These are phyloP conservation scores for Flexamia atlantica DNA, from an alignment of 2,888 invertebrate genomes.

Conservation along the genomic window DNA sequence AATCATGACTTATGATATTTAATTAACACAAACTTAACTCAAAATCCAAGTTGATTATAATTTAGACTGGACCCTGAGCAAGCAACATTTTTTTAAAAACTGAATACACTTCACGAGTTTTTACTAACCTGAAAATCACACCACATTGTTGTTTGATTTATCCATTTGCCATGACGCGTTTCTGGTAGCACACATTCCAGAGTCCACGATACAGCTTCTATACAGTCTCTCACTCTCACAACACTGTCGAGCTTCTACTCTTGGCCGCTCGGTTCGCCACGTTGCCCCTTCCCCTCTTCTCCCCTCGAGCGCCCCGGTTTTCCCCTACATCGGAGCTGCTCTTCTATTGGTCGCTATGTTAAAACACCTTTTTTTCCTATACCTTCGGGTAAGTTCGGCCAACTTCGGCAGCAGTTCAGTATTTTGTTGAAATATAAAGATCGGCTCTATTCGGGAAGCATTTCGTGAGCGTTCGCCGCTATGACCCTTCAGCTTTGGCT, in stretches of 20 bases:
- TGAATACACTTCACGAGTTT: too few relatives aligned
- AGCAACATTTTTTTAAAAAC: too few relatives aligned
- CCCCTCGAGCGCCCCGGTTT: constrained; percentile 53
- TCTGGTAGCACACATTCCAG: constrained; percentile 60
- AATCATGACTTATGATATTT: too few relatives aligned
- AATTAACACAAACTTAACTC: too few relatives aligned
- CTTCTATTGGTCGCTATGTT: constrained; percentile 63
- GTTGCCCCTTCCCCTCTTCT: constrained; percentile 53
- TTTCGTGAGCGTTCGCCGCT: constrained; percentile 64
- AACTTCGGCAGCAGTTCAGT: constrained; percentile 62
- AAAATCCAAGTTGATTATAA: too few relatives aligned
- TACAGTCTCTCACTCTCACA: constrained; percentile 41
- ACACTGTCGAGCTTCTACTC: constrained; percentile 64
- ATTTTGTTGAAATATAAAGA: constrained; percentile 63
- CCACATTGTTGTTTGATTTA: constrained; percentile 67
- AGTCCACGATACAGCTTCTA: constrained; percentile 37
- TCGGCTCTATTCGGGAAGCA: constrained; percentile 63
- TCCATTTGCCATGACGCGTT: constrained; percentile 62
- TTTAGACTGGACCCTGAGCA: too few relatives aligned
- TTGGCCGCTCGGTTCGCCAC: constrained; percentile 63
- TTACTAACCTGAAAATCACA: constrained; percentile 68
- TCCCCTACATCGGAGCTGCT: constrained; percentile 62
- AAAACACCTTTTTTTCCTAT: constrained; percentile 63
- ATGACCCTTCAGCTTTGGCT: constrained; percentile 65
- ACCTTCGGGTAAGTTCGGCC: constrained; percentile 61